These are phyloP conservation scores for Lasius fuliginosus DNA, from an alignment of 2,888 invertebrate species.

Conservation along the genomic window DNA sequence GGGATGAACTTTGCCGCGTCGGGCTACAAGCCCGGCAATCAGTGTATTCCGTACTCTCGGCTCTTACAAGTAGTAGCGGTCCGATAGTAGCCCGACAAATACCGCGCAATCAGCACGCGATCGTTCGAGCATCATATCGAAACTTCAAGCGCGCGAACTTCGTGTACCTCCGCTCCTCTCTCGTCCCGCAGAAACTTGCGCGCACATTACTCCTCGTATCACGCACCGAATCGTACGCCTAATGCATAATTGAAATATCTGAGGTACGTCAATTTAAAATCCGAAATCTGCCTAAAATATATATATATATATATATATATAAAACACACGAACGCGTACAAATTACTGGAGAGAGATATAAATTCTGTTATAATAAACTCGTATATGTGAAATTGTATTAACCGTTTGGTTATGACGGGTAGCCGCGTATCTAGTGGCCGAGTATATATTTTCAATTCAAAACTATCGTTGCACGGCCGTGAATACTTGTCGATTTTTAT, in stretches of 20 bases:
- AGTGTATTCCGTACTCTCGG: conserved; percentile 53
- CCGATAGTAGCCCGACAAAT: conserved; percentile 67
- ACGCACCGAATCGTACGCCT: conserved; percentile 8
- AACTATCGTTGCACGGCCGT: background rate
- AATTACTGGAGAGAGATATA: background rate
- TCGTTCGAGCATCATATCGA: conserved; percentile 61
- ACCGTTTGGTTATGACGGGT: background rate
- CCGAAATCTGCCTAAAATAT: too few relatives aligned
- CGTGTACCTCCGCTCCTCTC: conserved; percentile 49
- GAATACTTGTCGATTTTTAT: background rate
- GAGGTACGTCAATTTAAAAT: background rate
- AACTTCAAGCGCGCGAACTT: conserved; percentile 61
- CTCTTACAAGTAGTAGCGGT: conserved; percentile 59
- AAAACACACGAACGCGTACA: background rate
- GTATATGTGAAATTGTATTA: background rate
- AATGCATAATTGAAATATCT: background rate
- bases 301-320: too few relatives aligned
- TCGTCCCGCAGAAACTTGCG: conserved; percentile 6
- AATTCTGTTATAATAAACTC: background rate
- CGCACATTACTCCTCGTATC: conserved; percentile 20
- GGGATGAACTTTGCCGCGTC: conserved; percentile 14
- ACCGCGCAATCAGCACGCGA: conserved; percentile 71
- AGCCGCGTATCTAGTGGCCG: background rate
- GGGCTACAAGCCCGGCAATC: conserved; percentile 59
- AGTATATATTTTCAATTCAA: background rate